These are phyloP conservation scores for Fratercula arctica DNA, from an alignment of 2,797 vertebrate species.

Conservation along the genomic window DNA sequence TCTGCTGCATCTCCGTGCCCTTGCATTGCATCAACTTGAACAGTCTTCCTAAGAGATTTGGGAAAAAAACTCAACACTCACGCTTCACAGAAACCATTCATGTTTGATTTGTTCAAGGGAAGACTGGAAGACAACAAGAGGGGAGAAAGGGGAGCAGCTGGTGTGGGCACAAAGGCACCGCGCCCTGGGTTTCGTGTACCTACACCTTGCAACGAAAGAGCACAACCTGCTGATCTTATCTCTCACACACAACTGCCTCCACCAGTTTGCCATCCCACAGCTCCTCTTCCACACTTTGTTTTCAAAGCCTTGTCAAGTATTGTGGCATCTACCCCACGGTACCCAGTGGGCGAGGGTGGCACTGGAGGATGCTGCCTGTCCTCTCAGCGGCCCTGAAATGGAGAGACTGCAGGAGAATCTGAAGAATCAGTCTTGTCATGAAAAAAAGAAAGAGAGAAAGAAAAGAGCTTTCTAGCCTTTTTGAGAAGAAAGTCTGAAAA, in stretches of 20 bases:
- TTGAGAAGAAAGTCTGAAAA: neutral
- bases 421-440: neutral
- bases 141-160: neutral
- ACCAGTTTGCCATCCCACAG: neutral
- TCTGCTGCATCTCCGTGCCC: neutral
- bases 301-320: neutral
- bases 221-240: neutral
- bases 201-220: neutral
- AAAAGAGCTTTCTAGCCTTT: neutral
- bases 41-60: neutral
- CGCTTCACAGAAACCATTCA: neutral
- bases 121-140: neutral
- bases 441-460: neutral
- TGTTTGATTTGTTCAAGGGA: neutral
- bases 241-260: neutral
- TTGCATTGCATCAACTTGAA: neutral
- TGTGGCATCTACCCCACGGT: neutral
- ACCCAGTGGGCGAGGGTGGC: neutral
- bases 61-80: accelerated
- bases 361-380: neutral
- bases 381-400: neutral
- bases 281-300: neutral
- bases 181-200: neutral
- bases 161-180: neutral
- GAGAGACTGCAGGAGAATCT: neutral